These are phyloP conservation scores for Pogonognathellus flavescens DNA, from an alignment of 1,140 invertebrate genomes.

Conservation along the genomic window DNA sequence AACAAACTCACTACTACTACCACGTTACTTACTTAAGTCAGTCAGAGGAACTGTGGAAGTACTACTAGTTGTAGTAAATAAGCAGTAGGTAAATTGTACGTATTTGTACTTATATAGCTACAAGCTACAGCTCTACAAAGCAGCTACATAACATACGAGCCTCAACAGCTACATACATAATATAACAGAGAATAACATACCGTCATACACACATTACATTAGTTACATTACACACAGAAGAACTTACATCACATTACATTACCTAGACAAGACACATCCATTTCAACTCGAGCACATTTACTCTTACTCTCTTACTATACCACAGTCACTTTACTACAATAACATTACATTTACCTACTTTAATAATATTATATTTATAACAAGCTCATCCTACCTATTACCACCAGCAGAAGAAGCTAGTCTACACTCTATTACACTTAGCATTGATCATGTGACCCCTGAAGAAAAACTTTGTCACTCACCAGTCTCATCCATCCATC, in stretches of 20 bases:
- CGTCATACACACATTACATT: constrained; percentile 29
- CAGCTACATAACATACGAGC: background rate
- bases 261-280: background rate
- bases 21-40: background rate
- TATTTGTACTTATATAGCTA: background rate
- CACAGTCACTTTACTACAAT: background rate
- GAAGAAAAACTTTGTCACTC: constrained; percentile 51
- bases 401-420: too few species aligned
- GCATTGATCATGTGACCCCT: constrained; percentile 54
- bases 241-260: background rate
- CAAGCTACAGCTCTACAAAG: background rate
- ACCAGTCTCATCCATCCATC: background rate
- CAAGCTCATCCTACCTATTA: too few species aligned
- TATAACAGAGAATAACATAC: background rate
- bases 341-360: background rate
- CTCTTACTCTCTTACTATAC: background rate
- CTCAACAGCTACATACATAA: background rate
- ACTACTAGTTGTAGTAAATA: background rate
- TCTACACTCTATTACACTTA: background rate
- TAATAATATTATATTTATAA: too few species aligned
- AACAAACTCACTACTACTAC: background rate
- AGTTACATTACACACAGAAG: background rate
- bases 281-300: background rate
- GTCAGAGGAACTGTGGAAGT: background rate
- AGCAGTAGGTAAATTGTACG: constrained; percentile 1